Conservation (phyloP, 2,113 vertebrate genomes). For the Xiphorhynchus elegans region DNA sequence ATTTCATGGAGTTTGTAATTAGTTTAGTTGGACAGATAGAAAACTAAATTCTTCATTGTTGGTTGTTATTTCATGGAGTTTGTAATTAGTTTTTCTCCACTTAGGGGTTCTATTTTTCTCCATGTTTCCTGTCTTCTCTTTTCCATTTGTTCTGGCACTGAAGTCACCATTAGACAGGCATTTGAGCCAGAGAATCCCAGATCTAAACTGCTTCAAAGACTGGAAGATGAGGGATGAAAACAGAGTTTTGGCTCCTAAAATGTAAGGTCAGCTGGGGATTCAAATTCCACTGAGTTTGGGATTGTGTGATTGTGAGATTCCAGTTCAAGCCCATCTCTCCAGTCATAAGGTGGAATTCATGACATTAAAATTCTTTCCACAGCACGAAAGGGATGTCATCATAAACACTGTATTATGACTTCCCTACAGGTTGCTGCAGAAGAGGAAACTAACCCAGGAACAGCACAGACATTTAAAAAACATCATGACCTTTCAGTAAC, state of each 20-base stretch:
- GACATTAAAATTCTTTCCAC: constrained; percentile 56
- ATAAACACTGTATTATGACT: constrained; percentile 35
- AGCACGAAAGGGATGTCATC: constrained; percentile 40
- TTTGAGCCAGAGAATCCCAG: constrained; percentile 14
- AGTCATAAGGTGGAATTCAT: constrained; percentile 42
- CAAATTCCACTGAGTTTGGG: constrained; percentile 24
- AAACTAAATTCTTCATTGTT: background rate
- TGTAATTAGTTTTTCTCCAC: background rate
- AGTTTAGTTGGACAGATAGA: background rate
- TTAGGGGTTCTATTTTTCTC: background rate
- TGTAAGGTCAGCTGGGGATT: constrained; percentile 53
- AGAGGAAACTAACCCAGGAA: constrained; percentile 27
- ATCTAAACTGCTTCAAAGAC: constrained; percentile 27
- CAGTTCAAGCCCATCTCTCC: constrained; percentile 37
- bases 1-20: background rate
- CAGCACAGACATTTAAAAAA: constrained; percentile 50
- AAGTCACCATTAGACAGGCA: background rate
- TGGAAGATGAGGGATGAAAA: constrained; percentile 19
- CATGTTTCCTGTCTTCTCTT: background rate
- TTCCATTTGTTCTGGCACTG: constrained; percentile 16
- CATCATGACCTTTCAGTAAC: constrained; percentile 54
- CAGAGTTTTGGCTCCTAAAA: constrained; percentile 27
- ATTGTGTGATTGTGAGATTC: constrained; percentile 31
- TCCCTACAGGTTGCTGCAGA: constrained; percentile 45
- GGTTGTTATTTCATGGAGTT: background rate